These are phyloP conservation scores for Equus quagga DNA, from an alignment of 2,113 vertebrate species.

Conservation along the genomic window DNA sequence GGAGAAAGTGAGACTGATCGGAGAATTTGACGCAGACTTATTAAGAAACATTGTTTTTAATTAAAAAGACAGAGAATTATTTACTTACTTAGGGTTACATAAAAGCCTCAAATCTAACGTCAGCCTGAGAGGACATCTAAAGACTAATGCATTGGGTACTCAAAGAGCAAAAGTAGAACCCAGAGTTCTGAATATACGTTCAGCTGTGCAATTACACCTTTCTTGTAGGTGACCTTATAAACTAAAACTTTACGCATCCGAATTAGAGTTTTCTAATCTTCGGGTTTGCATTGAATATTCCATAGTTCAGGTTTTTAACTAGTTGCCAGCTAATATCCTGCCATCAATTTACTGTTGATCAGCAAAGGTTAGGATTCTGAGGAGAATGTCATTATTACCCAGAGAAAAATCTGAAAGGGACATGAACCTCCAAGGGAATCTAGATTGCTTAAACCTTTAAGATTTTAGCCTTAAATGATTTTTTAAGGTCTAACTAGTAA, in stretches of 20 bases:
- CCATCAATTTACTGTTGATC: not conserved
- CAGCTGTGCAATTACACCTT: not conserved
- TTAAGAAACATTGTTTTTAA: not conserved
- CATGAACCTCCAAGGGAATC: not conserved
- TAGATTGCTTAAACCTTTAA: not conserved
- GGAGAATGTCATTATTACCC: not conserved
- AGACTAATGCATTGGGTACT: not conserved
- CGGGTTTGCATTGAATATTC: not conserved
- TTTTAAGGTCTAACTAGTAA: not conserved
- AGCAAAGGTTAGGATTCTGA: not conserved
- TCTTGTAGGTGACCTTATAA: conserved; percentile 29
- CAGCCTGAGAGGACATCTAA: not conserved
- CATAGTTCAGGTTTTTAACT: not conserved
- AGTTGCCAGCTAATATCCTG: not conserved
- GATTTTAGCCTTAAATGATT: not conserved
- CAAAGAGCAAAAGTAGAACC: not conserved
- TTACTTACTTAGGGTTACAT: not conserved
- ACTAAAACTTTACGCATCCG: conserved; percentile 58
- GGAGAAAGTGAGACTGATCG: not conserved
- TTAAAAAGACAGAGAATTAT: not conserved
- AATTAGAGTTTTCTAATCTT: conserved; percentile 14
- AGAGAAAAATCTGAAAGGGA: not conserved
- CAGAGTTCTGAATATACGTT: not conserved
- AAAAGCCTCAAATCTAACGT: not conserved
- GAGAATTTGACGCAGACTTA: not conserved